Percentiles rank a stretch among this genome's conserved stretches.
These are phyloP conservation scores for Mesopsocus fuscifrons DNA, from an alignment of 2,888 invertebrate species.

Conservation along the genomic window DNA sequence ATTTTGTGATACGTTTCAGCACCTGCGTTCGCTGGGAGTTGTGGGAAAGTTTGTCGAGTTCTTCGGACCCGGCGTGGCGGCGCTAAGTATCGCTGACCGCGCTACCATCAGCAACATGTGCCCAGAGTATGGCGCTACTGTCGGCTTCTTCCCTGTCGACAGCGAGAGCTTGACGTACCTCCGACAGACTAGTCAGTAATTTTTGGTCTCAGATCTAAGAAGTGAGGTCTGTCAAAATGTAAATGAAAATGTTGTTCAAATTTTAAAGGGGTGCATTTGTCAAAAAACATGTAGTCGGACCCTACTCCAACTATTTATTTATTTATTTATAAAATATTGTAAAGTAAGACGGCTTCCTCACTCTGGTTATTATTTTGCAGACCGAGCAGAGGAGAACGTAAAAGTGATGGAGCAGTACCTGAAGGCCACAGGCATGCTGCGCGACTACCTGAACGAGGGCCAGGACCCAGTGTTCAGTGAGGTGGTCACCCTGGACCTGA, in stretches of 20 bases:
- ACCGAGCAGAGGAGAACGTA: conserved; percentile 59
- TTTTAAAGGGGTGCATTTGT: too few species aligned
- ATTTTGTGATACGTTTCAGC: too few species aligned
- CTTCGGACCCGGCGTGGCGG: conserved; percentile 82
- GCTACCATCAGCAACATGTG: conserved; percentile 99
- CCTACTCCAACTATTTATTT: too few species aligned
- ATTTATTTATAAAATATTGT: too few species aligned
- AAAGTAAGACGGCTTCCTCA: too few species aligned
- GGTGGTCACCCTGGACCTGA: conserved; percentile 67
- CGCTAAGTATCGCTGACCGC: conserved; percentile 85
- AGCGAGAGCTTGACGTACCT: conserved; percentile 61
- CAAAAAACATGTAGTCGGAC: too few species aligned
- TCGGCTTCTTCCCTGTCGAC: conserved; percentile 90
- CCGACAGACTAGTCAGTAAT: conserved; percentile 58
- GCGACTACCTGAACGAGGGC: conserved; percentile 52
- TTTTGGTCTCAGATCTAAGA: too few species aligned
- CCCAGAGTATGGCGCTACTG: conserved; percentile 94
- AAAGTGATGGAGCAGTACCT: conserved; percentile 65
- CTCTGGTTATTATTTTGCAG: conserved; percentile 34
- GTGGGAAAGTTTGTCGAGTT: conserved; percentile 99
- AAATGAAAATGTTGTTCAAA: conserved; percentile 4
- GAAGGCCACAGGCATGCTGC: conserved; percentile 56
- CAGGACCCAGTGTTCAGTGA: conserved; percentile 75
- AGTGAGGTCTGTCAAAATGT: conserved; percentile 9
- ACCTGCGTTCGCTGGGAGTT: conserved; percentile 80